Evolutionary conservation across 2,888 invertebrate species (phyloP), one percentile per base, ranked within the genome.

Genomic region (Branchipolynoe longqiensis): DNA sequence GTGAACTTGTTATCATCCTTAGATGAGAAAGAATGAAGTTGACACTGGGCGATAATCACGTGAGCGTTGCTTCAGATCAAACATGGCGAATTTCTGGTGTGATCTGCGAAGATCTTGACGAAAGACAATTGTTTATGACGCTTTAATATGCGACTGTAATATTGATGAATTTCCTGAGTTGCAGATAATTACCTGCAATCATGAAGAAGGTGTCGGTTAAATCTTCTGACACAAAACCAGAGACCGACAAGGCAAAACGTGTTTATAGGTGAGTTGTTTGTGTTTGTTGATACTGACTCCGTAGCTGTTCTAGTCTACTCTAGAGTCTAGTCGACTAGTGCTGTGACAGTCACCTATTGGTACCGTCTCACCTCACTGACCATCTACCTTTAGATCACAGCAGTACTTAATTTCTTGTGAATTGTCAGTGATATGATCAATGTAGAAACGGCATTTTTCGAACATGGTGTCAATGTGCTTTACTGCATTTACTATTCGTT

Each of bases 221-320:
- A 36, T 40, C 73, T 28, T 1, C 33, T 0, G 84, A 84, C 12
- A 25, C 84, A 22, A 85, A 40, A n/a, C 85, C 85, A 25, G 85
- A 85, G 38, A 56, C 82, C 1, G 88, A 88, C 58, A 87, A 87
- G 56, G 86, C 86, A n/a, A 88, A 85, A 84, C 86, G 87, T 64
- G 86, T 89, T 28, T 89, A 87, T 59, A 85, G 88, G 89, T 69
- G 69, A 18, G 36, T 36, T 36, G 2, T 31, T 48, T 78, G 78
- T 40, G 33, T 31, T 4, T 69, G 25, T n/a, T 69, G 6, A 12
- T 6, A 36, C 58, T n/a, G 14, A 58, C n/a, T 58, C 58, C 4
- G 14, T 58, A 4, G 48, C 48, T 48, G 48, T 48, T 12, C 8
- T n/a, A n/a, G n/a, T n/a, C n/a, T n/a, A n/a, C n/a, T n/a, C n/a